Evolutionary conservation across 2,113 vertebrate species (phyloP).

Genomic region (Cololabis saira): DNA sequence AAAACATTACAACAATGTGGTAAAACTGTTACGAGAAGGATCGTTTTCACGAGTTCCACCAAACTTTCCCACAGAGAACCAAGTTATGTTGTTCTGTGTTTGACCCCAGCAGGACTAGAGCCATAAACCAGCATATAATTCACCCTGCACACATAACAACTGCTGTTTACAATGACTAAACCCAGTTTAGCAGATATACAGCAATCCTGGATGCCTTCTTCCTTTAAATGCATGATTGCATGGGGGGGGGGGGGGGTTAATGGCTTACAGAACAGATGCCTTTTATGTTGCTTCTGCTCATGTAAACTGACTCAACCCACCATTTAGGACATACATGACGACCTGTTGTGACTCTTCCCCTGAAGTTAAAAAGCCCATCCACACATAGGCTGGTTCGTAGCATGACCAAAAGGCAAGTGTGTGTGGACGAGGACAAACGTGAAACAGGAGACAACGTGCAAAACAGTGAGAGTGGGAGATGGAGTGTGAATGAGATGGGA

Average conservation of each 20-base stretch:
- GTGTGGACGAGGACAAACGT: slow-evolving; percentile 1
- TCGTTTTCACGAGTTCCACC: too few relatives aligned
- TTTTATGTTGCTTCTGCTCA: slow-evolving; percentile 47
- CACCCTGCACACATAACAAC: slow-evolving; percentile 39
- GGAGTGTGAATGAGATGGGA: slow-evolving; percentile 37
- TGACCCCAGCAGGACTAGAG: slow-evolving; percentile 5
- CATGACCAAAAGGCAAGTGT: slow-evolving; percentile 16
- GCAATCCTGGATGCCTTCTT: slow-evolving; percentile 51
- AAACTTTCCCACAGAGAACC: too few relatives aligned
- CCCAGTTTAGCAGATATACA: slow-evolving; percentile 58
- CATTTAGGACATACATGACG: slow-evolving; percentile 55
- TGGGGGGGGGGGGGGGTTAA: slow-evolving; percentile 62
- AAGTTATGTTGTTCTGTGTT: background rate
- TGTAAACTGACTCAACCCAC: slow-evolving; percentile 53
- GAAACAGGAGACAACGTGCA: slow-evolving; percentile 23
- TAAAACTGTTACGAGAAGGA: too few relatives aligned
- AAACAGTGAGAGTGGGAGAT: slow-evolving; percentile 38
- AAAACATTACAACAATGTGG: too few relatives aligned
- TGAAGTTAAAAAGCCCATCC: slow-evolving; percentile 30
- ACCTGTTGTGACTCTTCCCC: slow-evolving; percentile 52
- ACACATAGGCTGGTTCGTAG: background rate
- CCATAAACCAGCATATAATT: slow-evolving; percentile 21
- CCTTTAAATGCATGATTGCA: slow-evolving; percentile 57
- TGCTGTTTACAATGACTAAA: slow-evolving; percentile 49
- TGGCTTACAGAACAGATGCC: slow-evolving; percentile 73